Evolutionary conservation across 2,888 invertebrate species (phyloP).

Genomic region (Tethea ocularis): DNA sequence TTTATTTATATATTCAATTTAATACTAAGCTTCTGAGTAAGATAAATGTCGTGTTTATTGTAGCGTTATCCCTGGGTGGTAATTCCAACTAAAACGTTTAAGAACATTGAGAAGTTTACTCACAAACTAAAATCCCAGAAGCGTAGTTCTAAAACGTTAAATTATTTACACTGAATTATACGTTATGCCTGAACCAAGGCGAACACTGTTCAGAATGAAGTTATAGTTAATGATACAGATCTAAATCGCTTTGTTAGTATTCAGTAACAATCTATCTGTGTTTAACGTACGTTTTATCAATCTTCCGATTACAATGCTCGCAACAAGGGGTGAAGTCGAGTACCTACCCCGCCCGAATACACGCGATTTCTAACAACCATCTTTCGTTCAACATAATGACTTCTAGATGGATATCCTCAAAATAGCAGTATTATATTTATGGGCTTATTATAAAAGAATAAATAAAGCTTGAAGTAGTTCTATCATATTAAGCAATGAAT

Average conservation of each 20-base stretch:
- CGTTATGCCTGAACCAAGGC: neutral
- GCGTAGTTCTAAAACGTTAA: conserved; percentile 4
- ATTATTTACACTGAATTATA: conserved; percentile 2
- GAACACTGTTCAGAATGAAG: conserved; percentile 25
- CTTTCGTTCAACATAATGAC: neutral
- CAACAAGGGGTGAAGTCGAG: conserved; percentile 23
- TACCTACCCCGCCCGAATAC: conserved; percentile 46
- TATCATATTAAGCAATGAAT: neutral
- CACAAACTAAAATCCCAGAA: conserved; percentile 2
- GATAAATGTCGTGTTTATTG: neutral
- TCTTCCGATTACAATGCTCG: conserved; percentile 53
- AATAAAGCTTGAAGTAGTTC: neutral
- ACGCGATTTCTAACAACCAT: conserved; percentile 39
- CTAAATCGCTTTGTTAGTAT: conserved; percentile 48
- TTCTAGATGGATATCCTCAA: neutral
- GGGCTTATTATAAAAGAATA: neutral
- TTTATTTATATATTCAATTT: too few species aligned
- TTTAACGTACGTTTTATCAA: conserved; percentile 58
- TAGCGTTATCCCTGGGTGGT: neutral
- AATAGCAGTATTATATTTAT: neutral
- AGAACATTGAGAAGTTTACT: neutral
- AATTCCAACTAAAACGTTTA: neutral
- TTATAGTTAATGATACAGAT: conserved; percentile 42
- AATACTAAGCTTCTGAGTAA: neutral
- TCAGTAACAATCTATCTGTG: conserved; percentile 42